Evolutionary conservation across 2,113 vertebrate species (phyloP), one percentile per base, ranked within the genome.

Genomic region (Ceyx margarethae): DNA sequence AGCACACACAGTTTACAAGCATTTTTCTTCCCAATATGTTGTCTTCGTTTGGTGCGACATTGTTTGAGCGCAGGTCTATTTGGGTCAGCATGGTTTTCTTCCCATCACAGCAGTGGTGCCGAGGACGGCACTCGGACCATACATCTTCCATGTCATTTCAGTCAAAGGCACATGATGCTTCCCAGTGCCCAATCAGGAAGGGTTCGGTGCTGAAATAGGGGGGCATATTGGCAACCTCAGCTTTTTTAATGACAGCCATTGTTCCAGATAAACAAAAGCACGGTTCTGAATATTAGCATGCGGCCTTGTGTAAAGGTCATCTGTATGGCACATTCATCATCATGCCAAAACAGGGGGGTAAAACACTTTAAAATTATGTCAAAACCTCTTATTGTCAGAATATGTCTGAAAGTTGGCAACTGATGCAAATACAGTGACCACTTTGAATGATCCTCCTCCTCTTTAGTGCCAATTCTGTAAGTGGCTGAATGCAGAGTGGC

Each of bases 21-120:
- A 98, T 98, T 98, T 98, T 98, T 98, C 98, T 97, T 98, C 97
- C 96, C 98, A 97, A 98, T 98, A 97, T 95, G 98, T 96, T 98
- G 98, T 97, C 98, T 98, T 97, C 93, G 96, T 97, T 97, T 98
- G 98, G 98, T 98, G 98, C 93, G 97, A 96, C 98, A 98, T 98
- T 98, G 98, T 98, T 96, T 97, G 97, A 98, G 95, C 37, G 5
- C 81, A 91, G 97, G 97, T 97, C 97, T 98, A 72, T 97, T 98
- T 98, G 97, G 98, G 97, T 98, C 98, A 98, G 76, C 61, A 69
- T 95, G 94, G 96, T 98, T 98, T 98, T 98, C 97, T 98, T 97
- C 96, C 25, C 95, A 20, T 96, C 98, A 97, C 98, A 98, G 98
- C 97, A 94, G 98, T 98, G 97, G 97, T 96, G 95, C 97, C 85